Evolutionary conservation across 2,888 invertebrate species (phyloP).

Genomic region (Nemurella pictetii): DNA sequence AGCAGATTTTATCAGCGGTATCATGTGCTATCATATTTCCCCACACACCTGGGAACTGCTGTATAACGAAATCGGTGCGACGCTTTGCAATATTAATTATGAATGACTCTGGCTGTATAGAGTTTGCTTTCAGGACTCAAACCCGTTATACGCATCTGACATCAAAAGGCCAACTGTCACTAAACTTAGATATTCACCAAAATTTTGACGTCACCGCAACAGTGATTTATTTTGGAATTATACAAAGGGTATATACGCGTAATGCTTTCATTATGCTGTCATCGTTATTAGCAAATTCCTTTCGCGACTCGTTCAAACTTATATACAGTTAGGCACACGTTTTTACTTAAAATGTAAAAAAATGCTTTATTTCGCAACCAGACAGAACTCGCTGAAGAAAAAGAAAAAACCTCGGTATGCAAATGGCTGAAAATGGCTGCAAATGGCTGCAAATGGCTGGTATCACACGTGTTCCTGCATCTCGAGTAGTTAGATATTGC

Average conservation of each 20-base stretch:
- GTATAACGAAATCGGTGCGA: background rate
- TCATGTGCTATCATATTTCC: background rate
- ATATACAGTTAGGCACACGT: background rate
- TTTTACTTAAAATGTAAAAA: background rate
- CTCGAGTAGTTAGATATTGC: background rate
- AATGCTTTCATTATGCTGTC: background rate
- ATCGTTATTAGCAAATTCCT: background rate
- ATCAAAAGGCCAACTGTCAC: background rate
- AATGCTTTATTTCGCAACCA: background rate
- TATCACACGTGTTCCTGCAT: no score
- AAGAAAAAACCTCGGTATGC: background rate
- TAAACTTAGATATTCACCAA: background rate
- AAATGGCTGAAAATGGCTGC: no score
- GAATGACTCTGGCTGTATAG: background rate
- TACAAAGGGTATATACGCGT: background rate
- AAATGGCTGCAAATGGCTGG: no score
- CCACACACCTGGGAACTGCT: background rate
- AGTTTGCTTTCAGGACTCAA: background rate
- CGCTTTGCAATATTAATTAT: background rate
- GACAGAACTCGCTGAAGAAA: background rate
- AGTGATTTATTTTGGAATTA: background rate
- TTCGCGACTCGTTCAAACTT: background rate
- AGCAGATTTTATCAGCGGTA: background rate
- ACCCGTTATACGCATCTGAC: background rate
- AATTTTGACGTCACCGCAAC: background rate